Evolutionary conservation across 2,888 invertebrate species (phyloP).

Genomic region (Pyrgus malvae): DNA sequence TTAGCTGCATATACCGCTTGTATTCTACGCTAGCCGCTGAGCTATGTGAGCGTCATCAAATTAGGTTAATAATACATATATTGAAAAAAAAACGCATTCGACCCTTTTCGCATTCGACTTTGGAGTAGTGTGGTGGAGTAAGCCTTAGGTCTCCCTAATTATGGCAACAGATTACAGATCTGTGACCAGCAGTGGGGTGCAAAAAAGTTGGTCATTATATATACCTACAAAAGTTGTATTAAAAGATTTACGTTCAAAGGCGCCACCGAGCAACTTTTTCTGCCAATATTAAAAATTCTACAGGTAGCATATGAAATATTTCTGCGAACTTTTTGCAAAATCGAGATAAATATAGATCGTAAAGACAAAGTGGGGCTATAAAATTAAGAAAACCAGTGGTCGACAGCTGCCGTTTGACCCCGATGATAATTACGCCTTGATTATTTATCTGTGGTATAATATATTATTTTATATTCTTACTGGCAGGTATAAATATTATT

Average conservation of each 20-base stretch:
- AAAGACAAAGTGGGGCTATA: slow-evolving; percentile 25
- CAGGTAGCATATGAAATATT: slow-evolving; percentile 8
- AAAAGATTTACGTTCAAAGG: slow-evolving; percentile 3
- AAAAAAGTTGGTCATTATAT: too few species aligned
- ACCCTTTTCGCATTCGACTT: too few species aligned
- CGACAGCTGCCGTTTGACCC: slow-evolving; percentile 49
- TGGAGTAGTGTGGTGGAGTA: too few species aligned
- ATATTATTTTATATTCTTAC: slow-evolving; percentile 4
- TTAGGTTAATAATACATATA: too few species aligned
- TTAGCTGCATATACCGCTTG: too few species aligned
- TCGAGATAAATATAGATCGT: slow-evolving; percentile 9
- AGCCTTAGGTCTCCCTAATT: too few species aligned
- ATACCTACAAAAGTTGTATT: too few species aligned
- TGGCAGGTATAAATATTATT: neutral
- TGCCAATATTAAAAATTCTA: neutral
- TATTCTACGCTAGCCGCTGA: too few species aligned
- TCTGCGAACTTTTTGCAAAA: slow-evolving; percentile 11
- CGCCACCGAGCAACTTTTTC: slow-evolving; percentile 3
- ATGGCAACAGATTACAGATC: too few species aligned
- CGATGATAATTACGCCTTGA: slow-evolving; percentile 33
- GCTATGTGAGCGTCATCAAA: too few species aligned
- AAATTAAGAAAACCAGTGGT: slow-evolving; percentile 38
- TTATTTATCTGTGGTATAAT: slow-evolving; percentile 16
- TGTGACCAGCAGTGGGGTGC: too few species aligned
- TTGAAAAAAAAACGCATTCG: too few species aligned